Base-by-base conservation (phyloP, 1,140 invertebrate genomes). In the Megalonaias nervosa region DNA sequence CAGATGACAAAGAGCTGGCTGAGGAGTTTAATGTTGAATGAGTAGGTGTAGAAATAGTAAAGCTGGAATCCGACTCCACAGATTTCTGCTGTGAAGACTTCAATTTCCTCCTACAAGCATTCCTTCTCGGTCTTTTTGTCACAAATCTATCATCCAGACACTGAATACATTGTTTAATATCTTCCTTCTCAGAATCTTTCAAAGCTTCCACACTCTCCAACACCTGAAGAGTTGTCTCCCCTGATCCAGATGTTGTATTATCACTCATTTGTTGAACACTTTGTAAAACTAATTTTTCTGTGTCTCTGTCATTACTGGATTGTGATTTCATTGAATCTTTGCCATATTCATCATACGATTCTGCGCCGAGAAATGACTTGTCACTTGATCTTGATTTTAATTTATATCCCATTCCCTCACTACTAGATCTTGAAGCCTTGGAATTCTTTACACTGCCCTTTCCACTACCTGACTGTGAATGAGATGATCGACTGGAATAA, bases 131-230 rank as follows among this genome's bases (percentile, higher is more conserved):
- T 62, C 82, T 74, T 60, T 78, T 69, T 62, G 88, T 89, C 5
- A 89, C 81, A 79, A 87, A 89, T 48, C 78, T 82, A 69, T 89
- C 88, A 74, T 89, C 87, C 19, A 89, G n/a, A 80, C 81, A 57
- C 31, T 77, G 38, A 86, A 79, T 72, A 77, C 76, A 77, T 13
- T 75, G 56, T 23, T 82, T 75, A 61, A 71, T 48, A 17, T 80
- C 71, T 14, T 78, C 70, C 12, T 77, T 70, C 58, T 79, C 75
- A 23, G 81, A 75, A 17, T 82, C 74, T 2, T 74, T 79, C 79
- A 83, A 82, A 15, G 82, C 77, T 59, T 67, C 66, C 3, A 87
- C 81, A 82, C 84, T 86, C 15, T 80, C 58, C 58, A 87, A 74
- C 15, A 86, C 84, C 61, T 84, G 75, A 48, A 81, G 60, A 15